These are phyloP conservation scores for Archips crataeganus DNA, from an alignment of 2,888 invertebrate species.

Conservation along the genomic window DNA sequence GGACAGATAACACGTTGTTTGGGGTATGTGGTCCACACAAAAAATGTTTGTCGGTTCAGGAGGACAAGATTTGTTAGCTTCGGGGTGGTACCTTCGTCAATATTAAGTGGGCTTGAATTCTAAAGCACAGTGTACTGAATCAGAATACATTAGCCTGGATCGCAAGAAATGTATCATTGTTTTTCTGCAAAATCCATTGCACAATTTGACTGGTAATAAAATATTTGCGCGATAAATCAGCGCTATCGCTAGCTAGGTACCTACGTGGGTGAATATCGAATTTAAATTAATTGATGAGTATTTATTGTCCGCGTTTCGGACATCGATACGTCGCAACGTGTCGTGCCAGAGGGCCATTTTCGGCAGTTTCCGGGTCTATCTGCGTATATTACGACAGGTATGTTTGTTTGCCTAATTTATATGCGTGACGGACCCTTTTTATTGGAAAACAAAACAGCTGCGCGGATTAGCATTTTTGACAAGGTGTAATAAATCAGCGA, in stretches of 20 bases:
- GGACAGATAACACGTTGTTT: conserved; percentile 83
- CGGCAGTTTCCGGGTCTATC: conserved; percentile 69
- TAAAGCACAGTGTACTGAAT: neutral
- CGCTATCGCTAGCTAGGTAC: conserved; percentile 62
- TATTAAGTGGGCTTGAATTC: conserved; percentile 55
- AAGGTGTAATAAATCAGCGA: conserved; percentile 42
- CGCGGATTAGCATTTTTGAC: conserved; percentile 50
- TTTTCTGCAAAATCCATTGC: conserved; percentile 47
- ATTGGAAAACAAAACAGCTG: conserved; percentile 57
- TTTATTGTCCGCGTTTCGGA: conserved; percentile 71
- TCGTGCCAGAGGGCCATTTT: conserved; percentile 66
- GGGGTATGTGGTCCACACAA: conserved; percentile 73
- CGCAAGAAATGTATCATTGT: conserved; percentile 47
- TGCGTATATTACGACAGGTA: conserved; percentile 44
- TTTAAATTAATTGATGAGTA: conserved; percentile 74
- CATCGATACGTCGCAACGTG: conserved; percentile 63
- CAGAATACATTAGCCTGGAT: conserved; percentile 59
- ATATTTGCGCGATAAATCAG: conserved; percentile 59
- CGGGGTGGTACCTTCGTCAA: conserved; percentile 80
- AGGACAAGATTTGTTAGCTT: conserved; percentile 76
- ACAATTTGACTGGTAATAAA: conserved; percentile 42
- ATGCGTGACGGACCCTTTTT: conserved; percentile 64
- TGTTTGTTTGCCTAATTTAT: conserved; percentile 58
- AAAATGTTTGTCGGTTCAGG: conserved; percentile 78
- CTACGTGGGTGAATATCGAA: conserved; percentile 70